phyloP scores from a whole-genome alignment of 2,888 invertebrate species.

The Leucania comma region DNA sequence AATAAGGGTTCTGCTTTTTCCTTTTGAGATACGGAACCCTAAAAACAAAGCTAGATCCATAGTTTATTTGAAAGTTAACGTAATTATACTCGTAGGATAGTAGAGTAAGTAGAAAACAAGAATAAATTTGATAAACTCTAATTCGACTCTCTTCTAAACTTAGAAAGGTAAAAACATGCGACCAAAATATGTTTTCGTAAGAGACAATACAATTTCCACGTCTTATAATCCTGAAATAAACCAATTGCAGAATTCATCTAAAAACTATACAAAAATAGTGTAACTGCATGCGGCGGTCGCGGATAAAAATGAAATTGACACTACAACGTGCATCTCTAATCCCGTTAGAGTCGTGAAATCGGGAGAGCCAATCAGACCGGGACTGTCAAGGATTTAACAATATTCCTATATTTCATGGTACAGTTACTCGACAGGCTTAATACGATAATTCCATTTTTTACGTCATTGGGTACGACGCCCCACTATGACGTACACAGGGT shows the following conservation, averaged over 20 bases:
- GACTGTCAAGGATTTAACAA: conserved; percentile 75
- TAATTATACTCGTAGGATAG: neutral
- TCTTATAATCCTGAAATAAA: conserved; percentile 16
- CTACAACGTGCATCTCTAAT: conserved; percentile 59
- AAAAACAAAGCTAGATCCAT: neutral
- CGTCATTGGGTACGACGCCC: conserved; percentile 78
- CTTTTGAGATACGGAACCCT: too few species aligned
- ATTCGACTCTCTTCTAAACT: neutral
- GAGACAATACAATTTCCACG: conserved; percentile 10
- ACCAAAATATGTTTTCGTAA: neutral
- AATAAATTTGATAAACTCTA: neutral
- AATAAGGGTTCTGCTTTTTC: too few species aligned
- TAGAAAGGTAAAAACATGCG: neutral
- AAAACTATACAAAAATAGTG: conserved; percentile 19
- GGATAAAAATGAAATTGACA: conserved; percentile 60
- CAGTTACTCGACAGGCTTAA: conserved; percentile 80
- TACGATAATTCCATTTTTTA: conserved; percentile 81
- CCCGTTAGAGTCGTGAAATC: conserved; percentile 53
- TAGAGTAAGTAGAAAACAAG: neutral
- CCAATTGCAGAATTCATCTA: conserved; percentile 2
- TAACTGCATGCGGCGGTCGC: conserved; percentile 1
- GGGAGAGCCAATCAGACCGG: conserved; percentile 56
- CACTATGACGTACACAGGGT: conserved; percentile 76
- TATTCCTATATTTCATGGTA: conserved; percentile 83
- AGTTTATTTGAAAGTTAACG: neutral